Percentiles rank a stretch among this genome's conserved stretches.
Evolutionary conservation across 2,888 invertebrate species (phyloP).

Genomic region (Acanthosoma haemorrhoidale): DNA sequence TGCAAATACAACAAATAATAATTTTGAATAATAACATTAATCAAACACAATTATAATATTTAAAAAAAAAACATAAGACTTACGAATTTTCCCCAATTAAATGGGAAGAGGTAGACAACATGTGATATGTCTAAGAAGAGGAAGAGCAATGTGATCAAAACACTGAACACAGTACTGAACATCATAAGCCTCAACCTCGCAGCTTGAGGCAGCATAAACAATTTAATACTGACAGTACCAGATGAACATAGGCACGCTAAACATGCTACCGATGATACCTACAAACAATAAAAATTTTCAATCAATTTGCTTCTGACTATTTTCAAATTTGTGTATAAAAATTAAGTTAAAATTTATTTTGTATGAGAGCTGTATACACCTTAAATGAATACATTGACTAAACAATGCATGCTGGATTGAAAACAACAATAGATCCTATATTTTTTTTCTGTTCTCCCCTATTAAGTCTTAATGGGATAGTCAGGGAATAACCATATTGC

Average conservation of each 20-base stretch:
- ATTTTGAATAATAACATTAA: too few relatives aligned
- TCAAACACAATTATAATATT: too few relatives aligned
- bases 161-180: slow-evolving; percentile 69
- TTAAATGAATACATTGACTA: too few relatives aligned
- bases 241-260: slow-evolving; percentile 69
- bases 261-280: slow-evolving; percentile 43
- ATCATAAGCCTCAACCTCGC: slow-evolving; percentile 70
- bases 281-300: not conserved
- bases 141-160: slow-evolving; percentile 66
- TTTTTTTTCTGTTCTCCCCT: too few relatives aligned
- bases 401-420: too few relatives aligned
- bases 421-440: too few relatives aligned
- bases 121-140: slow-evolving; percentile 75
- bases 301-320: not conserved
- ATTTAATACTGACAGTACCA: slow-evolving; percentile 67
- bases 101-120: slow-evolving; percentile 69
- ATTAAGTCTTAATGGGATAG: too few relatives aligned
- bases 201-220: slow-evolving; percentile 70
- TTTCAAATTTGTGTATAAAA: not conserved
- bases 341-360: not conserved
- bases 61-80: too few relatives aligned
- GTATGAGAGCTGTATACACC: too few relatives aligned
- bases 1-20: too few relatives aligned
- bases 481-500: too few relatives aligned
- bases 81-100: slow-evolving; percentile 74